Conservation (phyloP, 1,140 invertebrate genomes). For the Ylistrum balloti region DNA sequence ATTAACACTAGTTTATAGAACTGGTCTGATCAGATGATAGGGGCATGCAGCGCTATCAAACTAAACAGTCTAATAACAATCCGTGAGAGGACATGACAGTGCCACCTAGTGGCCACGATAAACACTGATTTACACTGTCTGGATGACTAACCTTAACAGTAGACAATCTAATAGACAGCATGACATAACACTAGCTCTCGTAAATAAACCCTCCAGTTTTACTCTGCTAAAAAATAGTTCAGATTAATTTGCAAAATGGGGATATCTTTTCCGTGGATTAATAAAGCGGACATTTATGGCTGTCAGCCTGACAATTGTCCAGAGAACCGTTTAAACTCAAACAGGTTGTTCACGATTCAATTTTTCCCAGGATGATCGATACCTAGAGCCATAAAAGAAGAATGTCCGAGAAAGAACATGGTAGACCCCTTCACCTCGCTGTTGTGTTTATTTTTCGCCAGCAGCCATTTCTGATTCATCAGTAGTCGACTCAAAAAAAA, state of each 20-base stretch:
- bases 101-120: constrained; percentile 15
- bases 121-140: constrained; percentile 38
- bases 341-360: constrained; percentile 10
- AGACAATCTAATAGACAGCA: neutral
- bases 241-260: constrained; percentile 17
- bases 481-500: neutral
- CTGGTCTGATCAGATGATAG: constrained; percentile 1
- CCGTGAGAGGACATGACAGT: neutral
- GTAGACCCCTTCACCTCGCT: constrained; percentile 4
- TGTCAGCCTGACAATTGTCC: neutral
- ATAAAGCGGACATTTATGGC: constrained; percentile 18
- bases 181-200: constrained; percentile 10
- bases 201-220: constrained; percentile 25
- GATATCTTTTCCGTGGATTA: constrained; percentile 12
- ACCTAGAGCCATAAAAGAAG: constrained; percentile 5
- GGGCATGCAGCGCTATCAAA: neutral
- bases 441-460: neutral
- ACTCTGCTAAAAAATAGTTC: neutral
- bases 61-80: constrained; percentile 29
- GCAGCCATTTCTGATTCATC: constrained; percentile 27
- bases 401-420: constrained; percentile 4
- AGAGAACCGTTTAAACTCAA: constrained; percentile 22
- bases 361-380: constrained; percentile 31
- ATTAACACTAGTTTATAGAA: constrained; percentile 40
- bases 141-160: constrained; percentile 25